These are phyloP conservation scores for Drosophila conformis DNA, from an alignment of 2,888 invertebrate genomes.

Conservation along the genomic window DNA sequence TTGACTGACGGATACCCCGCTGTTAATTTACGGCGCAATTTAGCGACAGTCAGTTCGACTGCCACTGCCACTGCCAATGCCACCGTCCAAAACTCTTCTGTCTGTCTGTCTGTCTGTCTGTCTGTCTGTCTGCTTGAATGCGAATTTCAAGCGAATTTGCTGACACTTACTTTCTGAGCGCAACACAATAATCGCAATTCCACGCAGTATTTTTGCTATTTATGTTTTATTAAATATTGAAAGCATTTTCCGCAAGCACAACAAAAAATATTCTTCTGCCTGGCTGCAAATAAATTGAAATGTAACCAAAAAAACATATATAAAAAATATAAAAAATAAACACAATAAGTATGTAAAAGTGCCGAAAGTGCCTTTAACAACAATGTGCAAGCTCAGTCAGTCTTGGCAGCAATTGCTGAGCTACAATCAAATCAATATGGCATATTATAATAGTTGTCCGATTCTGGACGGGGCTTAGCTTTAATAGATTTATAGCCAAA, in stretches of 20 bases:
- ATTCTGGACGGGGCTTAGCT: not conserved
- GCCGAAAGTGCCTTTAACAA: conserved; percentile 4
- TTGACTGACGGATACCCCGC: conserved; percentile 34
- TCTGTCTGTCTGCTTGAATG: conserved; percentile 2
- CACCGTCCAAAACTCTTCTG: conserved; percentile 10
- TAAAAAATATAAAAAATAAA: not conserved
- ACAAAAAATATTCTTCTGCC: conserved; percentile 18
- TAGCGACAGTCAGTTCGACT: not conserved
- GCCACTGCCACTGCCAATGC: conserved; percentile 9
- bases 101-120: not conserved
- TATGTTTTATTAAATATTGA: conserved; percentile 12
- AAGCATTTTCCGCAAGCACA: conserved; percentile 28
- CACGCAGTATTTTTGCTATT: conserved; percentile 28
- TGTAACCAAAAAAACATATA: not conserved
- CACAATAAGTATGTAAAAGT: conserved; percentile 2
- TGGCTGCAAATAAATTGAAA: conserved; percentile 26
- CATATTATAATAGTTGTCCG: not conserved
- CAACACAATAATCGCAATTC: conserved; percentile 31
- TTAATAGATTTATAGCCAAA: not conserved
- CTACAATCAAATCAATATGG: conserved; percentile 1
- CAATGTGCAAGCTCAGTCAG: conserved; percentile 3
- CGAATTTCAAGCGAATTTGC: conserved; percentile 29
- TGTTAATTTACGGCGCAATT: conserved; percentile 46
- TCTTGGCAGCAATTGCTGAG: not conserved
- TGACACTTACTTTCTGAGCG: conserved; percentile 33